phyloP scores from a whole-genome alignment of 2,797 vertebrate genomes.

The Carcharodon carcharias region DNA sequence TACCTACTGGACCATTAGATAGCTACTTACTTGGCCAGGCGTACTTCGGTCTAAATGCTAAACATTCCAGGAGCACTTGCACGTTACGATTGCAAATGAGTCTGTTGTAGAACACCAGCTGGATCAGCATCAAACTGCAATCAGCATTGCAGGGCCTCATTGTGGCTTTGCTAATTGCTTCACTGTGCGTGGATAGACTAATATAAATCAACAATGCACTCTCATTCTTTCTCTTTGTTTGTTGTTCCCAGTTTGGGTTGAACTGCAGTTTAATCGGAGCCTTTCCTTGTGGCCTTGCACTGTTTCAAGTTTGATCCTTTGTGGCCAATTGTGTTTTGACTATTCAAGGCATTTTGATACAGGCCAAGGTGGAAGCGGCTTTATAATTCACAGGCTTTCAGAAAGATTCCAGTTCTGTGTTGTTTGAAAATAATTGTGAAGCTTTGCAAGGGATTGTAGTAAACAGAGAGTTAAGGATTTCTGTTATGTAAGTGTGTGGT shows the following conservation, averaged over 20 bases:
- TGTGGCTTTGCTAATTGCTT: not conserved
- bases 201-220: not conserved
- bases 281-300: not conserved
- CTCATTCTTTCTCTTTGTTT: not conserved
- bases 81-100: not conserved
- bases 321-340: not conserved
- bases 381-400: not conserved
- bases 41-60: not conserved
- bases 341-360: not conserved
- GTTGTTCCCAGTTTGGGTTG: slow-evolving; percentile 17
- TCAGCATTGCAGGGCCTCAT: not conserved
- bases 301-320: not conserved
- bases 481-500: not conserved
- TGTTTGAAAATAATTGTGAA: not conserved
- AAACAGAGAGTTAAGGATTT: not conserved
- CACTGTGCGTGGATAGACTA: not conserved
- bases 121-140: not conserved
- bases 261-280: not conserved
- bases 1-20: no score
- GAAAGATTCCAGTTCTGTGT: not conserved
- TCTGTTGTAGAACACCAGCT: not conserved
- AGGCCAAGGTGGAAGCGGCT: not conserved
- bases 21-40: not conserved
- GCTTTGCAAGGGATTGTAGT: not conserved
- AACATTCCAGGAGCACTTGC: not conserved